Percentiles rank a stretch among this genome's conserved stretches.
These are phyloP conservation scores for Frankliniella intonsa DNA, from an alignment of 2,888 invertebrate species.

Conservation along the genomic window DNA sequence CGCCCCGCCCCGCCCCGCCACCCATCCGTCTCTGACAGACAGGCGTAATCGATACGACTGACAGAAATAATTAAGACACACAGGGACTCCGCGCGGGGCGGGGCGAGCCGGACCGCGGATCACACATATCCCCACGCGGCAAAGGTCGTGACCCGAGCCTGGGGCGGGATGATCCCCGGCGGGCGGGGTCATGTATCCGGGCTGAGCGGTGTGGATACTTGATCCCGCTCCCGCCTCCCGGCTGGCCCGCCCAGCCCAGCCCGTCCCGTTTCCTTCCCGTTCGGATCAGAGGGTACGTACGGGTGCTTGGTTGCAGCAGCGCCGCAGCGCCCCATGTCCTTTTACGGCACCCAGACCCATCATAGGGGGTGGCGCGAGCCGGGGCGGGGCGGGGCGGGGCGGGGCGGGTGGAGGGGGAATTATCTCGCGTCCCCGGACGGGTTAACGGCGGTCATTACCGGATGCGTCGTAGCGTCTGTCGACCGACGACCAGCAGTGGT, in stretches of 20 bases:
- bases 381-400: not conserved
- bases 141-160: no score
- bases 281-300: not conserved
- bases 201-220: not conserved
- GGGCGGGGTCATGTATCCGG: no score
- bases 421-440: not conserved
- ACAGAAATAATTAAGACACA: no score
- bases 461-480: no score
- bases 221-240: not conserved
- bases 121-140: no score
- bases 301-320: slow-evolving; percentile 5
- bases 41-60: no score
- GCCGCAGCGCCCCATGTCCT: slow-evolving; percentile 3
- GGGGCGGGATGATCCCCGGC: no score
- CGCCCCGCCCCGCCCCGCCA: no score
- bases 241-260: not conserved
- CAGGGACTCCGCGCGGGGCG: no score
- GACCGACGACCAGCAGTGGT: no score
- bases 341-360: not conserved
- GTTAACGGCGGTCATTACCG: slow-evolving; percentile 2
- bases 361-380: not conserved
- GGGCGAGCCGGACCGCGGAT: no score
- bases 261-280: not conserved
- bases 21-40: no score
- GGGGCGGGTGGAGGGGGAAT: not conserved